Evolutionary conservation across 2,888 invertebrate genomes (phyloP).

Genomic region (Chalcosyrphus nemorum): DNA sequence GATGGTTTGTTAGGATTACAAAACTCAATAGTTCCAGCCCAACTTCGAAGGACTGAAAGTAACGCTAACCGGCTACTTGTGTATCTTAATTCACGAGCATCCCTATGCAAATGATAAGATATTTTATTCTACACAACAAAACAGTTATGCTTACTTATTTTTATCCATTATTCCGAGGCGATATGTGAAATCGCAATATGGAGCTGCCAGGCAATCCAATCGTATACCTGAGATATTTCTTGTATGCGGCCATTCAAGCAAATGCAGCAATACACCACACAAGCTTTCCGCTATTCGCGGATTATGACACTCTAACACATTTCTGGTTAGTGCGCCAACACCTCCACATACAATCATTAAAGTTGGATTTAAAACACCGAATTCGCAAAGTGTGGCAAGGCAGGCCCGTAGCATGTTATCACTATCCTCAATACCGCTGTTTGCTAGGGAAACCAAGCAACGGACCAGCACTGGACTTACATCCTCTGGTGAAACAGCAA

Average conservation of each 20-base stretch:
- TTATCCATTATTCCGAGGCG: constrained; percentile 88
- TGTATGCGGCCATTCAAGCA: constrained; percentile 92
- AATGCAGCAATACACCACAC: constrained; percentile 92
- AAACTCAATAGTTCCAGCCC: constrained; percentile 95
- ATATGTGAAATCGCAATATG: constrained; percentile 96
- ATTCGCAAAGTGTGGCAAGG: constrained; percentile 93
- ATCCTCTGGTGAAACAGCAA: constrained; percentile 85
- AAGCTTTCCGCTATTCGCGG: constrained; percentile 95
- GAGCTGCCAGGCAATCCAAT: constrained; percentile 93
- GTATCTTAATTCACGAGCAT: constrained; percentile 91
- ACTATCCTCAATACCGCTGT: constrained; percentile 88
- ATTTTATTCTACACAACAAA: neutral
- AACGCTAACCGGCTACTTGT: constrained; percentile 92
- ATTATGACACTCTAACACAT: constrained; percentile 92
- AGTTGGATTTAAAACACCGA: constrained; percentile 92
- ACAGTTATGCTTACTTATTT: constrained; percentile 84
- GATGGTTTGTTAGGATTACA: constrained; percentile 90
- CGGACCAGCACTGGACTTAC: constrained; percentile 90
- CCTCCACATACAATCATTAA: constrained; percentile 92
- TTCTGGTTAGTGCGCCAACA: constrained; percentile 90
- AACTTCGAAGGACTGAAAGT: constrained; percentile 93
- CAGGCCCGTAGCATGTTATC: constrained; percentile 93
- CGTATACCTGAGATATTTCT: constrained; percentile 89
- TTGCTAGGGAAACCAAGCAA: constrained; percentile 91
- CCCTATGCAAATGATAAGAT: constrained; percentile 81